phyloP scores from a whole-genome alignment of 2,113 vertebrate genomes.

The Xiphophorus hellerii region DNA sequence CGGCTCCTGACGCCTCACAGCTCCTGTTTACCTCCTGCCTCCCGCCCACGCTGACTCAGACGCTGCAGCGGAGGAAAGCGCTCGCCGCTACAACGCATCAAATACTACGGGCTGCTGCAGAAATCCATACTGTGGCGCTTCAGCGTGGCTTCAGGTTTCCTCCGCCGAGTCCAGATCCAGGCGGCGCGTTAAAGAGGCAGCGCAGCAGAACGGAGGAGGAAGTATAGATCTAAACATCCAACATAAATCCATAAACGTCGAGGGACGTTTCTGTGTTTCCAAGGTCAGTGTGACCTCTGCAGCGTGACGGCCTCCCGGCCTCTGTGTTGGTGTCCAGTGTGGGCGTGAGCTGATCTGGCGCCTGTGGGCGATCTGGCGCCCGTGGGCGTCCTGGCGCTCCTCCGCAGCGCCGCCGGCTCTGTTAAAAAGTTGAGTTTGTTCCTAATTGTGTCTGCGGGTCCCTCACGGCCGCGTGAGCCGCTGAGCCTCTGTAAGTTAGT shows the following conservation, averaged over 20 bases:
- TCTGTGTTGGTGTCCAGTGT: slow-evolving; percentile 17
- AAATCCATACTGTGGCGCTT: slow-evolving; percentile 4
- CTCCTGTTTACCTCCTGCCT: slow-evolving; percentile 2
- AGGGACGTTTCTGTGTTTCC: not conserved
- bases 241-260: too few species aligned
- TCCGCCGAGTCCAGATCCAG: slow-evolving; percentile 12
- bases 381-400: slow-evolving; percentile 6
- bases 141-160: not conserved
- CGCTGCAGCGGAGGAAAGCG: slow-evolving; percentile 22
- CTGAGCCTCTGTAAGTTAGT: slow-evolving; percentile 29
- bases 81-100: slow-evolving; percentile 5
- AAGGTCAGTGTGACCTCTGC: not conserved
- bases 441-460: slow-evolving; percentile 16
- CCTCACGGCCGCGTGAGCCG: not conserved
- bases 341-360: slow-evolving; percentile 17
- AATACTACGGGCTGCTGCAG: slow-evolving; percentile 15
- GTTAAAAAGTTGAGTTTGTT: slow-evolving; percentile 8
- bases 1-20: too few species aligned
- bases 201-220: too few species aligned
- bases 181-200: not conserved
- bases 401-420: not conserved
- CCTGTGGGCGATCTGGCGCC: slow-evolving; percentile 17
- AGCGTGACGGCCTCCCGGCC: not conserved
- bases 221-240: too few species aligned
- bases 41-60: slow-evolving; percentile 24